Percentiles rank a stretch among this genome's conserved stretches.
Evolutionary conservation across 2,888 invertebrate species (phyloP).

Genomic region (Drosophila affinis): DNA sequence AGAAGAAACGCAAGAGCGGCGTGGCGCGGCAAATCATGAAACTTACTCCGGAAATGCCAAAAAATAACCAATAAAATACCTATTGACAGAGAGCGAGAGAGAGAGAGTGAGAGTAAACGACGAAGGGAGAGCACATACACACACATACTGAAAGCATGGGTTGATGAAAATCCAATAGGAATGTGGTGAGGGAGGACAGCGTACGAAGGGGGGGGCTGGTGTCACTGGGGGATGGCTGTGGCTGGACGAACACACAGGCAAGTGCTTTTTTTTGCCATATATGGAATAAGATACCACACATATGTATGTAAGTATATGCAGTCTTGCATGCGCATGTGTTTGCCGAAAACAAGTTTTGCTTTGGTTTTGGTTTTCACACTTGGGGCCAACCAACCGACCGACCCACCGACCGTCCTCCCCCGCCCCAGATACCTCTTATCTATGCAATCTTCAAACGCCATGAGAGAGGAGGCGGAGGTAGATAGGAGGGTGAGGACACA

Average conservation of each 20-base stretch:
- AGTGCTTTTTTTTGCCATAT: background rate
- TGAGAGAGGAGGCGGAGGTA: slow-evolving; percentile 1
- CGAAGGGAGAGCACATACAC: slow-evolving; percentile 1
- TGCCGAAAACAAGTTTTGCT: slow-evolving; percentile 32
- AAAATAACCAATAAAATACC: slow-evolving; percentile 55
- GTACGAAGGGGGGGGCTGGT: slow-evolving; percentile 10
- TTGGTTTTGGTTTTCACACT: slow-evolving; percentile 24
- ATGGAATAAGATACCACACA: background rate
- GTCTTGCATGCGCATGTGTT: slow-evolving; percentile 1
- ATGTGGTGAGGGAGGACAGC: slow-evolving; percentile 12
- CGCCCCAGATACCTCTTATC: slow-evolving; percentile 30
- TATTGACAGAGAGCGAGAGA: slow-evolving; percentile 11
- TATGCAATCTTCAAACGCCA: slow-evolving; percentile 43
- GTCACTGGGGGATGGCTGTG: background rate
- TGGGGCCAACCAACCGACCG: slow-evolving; percentile 3
- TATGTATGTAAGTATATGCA: background rate
- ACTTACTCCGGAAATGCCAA: slow-evolving; percentile 81
- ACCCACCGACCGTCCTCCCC: background rate
- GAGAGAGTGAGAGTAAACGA: background rate
- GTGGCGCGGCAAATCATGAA: slow-evolving; percentile 57
- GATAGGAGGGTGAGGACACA: slow-evolving; percentile 15
- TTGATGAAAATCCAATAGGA: slow-evolving; percentile 40
- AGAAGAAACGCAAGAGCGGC: slow-evolving; percentile 23
- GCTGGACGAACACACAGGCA: background rate
- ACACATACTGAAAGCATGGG: slow-evolving; percentile 15